Base-by-base conservation (phyloP, 64 coral and sea anemone genomes). In the Acropora yongei region DNA sequence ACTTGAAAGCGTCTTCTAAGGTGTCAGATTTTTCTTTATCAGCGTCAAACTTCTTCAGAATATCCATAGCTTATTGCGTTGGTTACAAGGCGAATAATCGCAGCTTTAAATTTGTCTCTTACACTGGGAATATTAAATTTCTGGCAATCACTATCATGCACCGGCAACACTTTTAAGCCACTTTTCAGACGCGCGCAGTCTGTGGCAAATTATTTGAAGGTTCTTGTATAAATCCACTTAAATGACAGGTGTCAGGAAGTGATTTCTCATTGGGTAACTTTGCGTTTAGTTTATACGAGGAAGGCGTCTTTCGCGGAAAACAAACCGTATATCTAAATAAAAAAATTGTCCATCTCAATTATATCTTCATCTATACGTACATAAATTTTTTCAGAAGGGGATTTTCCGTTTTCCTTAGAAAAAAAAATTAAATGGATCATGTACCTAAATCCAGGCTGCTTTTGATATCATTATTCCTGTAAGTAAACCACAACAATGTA, bases 1-100 rank as follows among this genome's bases (percentile, higher is more conserved):
- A 89, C 81, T 77, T 87, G 47, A 95, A 95, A 6, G 93, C 89
- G 75, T 95, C 82, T 77, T 95, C 93, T 49, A 95, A 60, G 13
- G 80, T 60, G 14, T 41, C 18, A 1, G 80, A 84, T 68, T 84
- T 84, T 84, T 84, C 80, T 18, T 84, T 68, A 68, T 84, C 80
- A 68, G 46, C 80, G 41, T 41, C 61, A 69, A 84, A 42, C 80
- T 68, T 84, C 43, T 46, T 68, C 3, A 84, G 43, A 47, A 84
- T 84, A 67, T 84, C 80, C 80, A 84, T 83, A 1, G 51, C 16
- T 41, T 45, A 13, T 6, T 46, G 44, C 42, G 10, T 10, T 8
- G 1, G 7, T 46, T 16, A 9, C 20, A 9, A 20, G 40, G 47
- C 18, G 47, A 53, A 4, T 80, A 50, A 80, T 6, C 78, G 12